phyloP scores from a whole-genome alignment of 2,888 invertebrate species.

The Drosophila rubida region DNA sequence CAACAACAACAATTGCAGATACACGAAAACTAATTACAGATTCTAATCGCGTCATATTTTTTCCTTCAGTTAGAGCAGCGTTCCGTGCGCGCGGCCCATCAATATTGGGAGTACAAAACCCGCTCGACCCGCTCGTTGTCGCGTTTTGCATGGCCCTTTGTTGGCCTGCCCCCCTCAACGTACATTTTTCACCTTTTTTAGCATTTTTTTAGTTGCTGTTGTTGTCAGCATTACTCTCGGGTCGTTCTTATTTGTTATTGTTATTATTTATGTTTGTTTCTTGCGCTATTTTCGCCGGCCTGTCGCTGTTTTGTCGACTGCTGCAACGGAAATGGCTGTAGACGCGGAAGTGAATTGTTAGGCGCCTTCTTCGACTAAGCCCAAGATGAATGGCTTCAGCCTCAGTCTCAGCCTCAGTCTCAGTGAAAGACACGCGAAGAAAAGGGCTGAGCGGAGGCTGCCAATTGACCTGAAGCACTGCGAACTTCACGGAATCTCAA shows the following conservation, averaged over 20 bases:
- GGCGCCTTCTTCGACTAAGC: constrained; percentile 61
- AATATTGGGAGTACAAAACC: constrained; percentile 58
- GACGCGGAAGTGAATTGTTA: constrained; percentile 79
- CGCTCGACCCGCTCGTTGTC: constrained; percentile 2
- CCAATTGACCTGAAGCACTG: constrained; percentile 1
- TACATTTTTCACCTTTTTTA: constrained; percentile 52
- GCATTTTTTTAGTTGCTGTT: constrained; percentile 40
- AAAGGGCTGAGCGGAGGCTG: neutral
- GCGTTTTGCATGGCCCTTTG: constrained; percentile 44
- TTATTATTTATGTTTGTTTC: constrained; percentile 66
- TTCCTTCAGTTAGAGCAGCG: constrained; percentile 46
- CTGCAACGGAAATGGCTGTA: constrained; percentile 77
- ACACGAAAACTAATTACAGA: constrained; percentile 82
- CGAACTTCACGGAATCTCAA: constrained; percentile 26
- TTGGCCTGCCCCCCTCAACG: constrained; percentile 13
- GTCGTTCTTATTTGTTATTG: constrained; percentile 50
- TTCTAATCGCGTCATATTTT: constrained; percentile 83
- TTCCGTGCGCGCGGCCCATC: constrained; percentile 80
- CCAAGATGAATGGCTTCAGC: constrained; percentile 44
- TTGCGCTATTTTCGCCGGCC: constrained; percentile 38
- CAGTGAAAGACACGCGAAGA: constrained; percentile 8
- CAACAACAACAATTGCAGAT: constrained; percentile 76
- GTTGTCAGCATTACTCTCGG: constrained; percentile 42
- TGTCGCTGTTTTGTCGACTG: constrained; percentile 61
- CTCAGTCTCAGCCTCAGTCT: neutral